Percentiles rank a stretch among this genome's conserved stretches.
Evolutionary conservation across 1,140 invertebrate species (phyloP).

Genomic region (Drosophila funebris): DNA sequence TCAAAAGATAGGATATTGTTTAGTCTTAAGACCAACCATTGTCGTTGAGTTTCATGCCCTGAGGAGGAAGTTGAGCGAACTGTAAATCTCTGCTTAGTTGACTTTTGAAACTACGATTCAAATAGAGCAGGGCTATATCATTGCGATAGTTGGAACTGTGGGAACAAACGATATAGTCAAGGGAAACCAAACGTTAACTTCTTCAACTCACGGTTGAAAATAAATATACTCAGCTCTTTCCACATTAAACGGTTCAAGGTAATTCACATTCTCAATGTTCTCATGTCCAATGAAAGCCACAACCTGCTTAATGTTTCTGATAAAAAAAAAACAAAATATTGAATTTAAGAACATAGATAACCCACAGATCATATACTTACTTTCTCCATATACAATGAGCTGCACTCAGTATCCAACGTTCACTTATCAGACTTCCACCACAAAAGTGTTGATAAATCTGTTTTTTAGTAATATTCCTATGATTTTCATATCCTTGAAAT

Average conservation of each 20-base stretch:
- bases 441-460: slow-evolving; percentile 65
- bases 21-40: slow-evolving; percentile 46
- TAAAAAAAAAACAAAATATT: background rate
- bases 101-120: slow-evolving; percentile 44
- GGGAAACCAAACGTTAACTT: background rate
- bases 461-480: slow-evolving; percentile 6
- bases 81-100: slow-evolving; percentile 14
- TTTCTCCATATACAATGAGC: slow-evolving; percentile 76
- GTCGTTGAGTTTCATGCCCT: slow-evolving; percentile 56
- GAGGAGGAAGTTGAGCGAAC: slow-evolving; percentile 61
- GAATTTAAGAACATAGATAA: background rate
- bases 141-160: slow-evolving; percentile 73
- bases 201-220: slow-evolving; percentile 71
- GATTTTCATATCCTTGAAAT: background rate
- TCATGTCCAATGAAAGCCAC: slow-evolving; percentile 71
- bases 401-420: slow-evolving; percentile 72
- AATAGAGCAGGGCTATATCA: slow-evolving; percentile 67
- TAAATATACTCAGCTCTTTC: slow-evolving; percentile 71
- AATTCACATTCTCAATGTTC: slow-evolving; percentile 53
- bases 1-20: background rate
- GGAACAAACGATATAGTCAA: background rate
- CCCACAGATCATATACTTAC: slow-evolving; percentile 31
- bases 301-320: slow-evolving; percentile 55
- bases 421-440: slow-evolving; percentile 68
- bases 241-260: slow-evolving; percentile 54